Evolutionary conservation across 2,888 invertebrate genomes (phyloP), one percentile per base, ranked within the genome.

Genomic region (Sussaba pulchella): DNA sequence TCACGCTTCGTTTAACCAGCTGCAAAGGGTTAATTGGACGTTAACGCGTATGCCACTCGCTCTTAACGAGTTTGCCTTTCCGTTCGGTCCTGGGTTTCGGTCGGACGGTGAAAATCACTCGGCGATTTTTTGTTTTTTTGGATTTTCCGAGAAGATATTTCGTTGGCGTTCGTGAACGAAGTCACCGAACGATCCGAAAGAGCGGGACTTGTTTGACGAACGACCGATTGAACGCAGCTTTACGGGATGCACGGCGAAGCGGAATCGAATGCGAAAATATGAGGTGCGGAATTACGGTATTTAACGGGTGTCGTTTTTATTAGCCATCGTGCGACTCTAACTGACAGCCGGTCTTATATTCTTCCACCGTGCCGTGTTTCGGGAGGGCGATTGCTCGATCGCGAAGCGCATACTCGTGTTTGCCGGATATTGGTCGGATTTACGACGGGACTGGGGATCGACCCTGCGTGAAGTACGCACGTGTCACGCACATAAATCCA

Each of bases 11-110:
- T 72, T 72, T 59, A 79, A 64, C 80, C 82, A 72, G 84, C 82
- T 78, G 82, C 85, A 63, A 52, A 50, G 78, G 80, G 82, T 84
- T 87, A 87, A 87, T 87, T 87, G 85, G 83, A 85, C 85, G 85
- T 85, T 87, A 85, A 87, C 87, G 84, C 83, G 83, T 85, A 39
- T 21, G 47, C 36, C 19, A 61, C 39, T 61, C 31, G 6, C 31
- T 10, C 10, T 63, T 19, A 69, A 69, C 57, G 45, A 52, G 19
- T 45, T 26, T 14, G 17, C 14, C 54, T 21, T 17, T 17, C 4
- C 14, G 14, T 2, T 52, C 24, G 5, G 9, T 26, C 19, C 41
- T n/a, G 21, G 10, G n/a, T 59, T 14, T 14, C 41, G 14, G 31
- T 24, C 26, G 73, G 36, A 43, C 41, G 59, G 43, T 59, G 39